Conservation (phyloP, 1,140 invertebrate genomes). For the Pachypsylla venusta region DNA sequence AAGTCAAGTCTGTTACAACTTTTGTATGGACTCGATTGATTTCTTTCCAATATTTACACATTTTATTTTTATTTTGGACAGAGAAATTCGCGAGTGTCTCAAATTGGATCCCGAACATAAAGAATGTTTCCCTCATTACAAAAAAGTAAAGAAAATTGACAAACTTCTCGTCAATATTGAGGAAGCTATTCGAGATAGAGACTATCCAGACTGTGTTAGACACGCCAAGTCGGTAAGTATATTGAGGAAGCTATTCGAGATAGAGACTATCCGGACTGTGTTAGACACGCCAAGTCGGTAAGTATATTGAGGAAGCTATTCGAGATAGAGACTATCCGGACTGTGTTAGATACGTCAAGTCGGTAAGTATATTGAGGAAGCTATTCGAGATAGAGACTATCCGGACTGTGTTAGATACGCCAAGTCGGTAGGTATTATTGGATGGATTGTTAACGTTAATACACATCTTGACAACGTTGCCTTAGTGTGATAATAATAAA, state of each 20-base stretch:
- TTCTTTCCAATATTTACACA: too few species aligned
- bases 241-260: slow-evolving; percentile 51
- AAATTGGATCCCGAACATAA: slow-evolving; percentile 97
- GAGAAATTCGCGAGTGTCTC: slow-evolving; percentile 90
- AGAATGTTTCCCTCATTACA: slow-evolving; percentile 89
- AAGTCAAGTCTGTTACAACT: too few species aligned
- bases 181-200: slow-evolving; percentile 44
- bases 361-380: slow-evolving; percentile 47
- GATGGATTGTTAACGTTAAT: too few species aligned
- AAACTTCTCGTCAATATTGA: slow-evolving; percentile 67
- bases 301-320: too few species aligned
- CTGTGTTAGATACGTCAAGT: slow-evolving; percentile 47
- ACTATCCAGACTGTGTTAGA: slow-evolving; percentile 60
- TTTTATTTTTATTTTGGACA: too few species aligned
- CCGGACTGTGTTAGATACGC: slow-evolving; percentile 58
- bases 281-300: slow-evolving; percentile 51
- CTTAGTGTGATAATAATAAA: too few species aligned
- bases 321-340: too few species aligned
- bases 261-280: slow-evolving; percentile 58
- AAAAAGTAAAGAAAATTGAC: slow-evolving; percentile 90
- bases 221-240: slow-evolving; percentile 45
- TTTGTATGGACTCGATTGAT: too few species aligned
- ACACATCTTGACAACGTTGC: too few species aligned
- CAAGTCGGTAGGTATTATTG: slow-evolving; percentile 39
- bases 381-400: slow-evolving; percentile 51